Evolutionary conservation across 1,140 invertebrate genomes (phyloP), one percentile per base, ranked within the genome.

Genomic region (Coenobita brevimanus): DNA sequence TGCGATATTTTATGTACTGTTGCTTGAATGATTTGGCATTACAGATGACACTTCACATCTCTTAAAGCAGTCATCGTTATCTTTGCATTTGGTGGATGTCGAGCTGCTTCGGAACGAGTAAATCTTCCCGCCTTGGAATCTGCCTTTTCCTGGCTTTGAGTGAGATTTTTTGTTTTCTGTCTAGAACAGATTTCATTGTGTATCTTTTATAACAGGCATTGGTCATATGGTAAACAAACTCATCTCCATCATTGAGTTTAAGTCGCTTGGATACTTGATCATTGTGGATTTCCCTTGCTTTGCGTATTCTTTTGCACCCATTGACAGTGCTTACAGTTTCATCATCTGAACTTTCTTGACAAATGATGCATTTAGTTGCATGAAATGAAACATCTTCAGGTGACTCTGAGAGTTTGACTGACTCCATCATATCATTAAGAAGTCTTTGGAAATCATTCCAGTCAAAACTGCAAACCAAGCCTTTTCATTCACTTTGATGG

Each of bases 221-320:
- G 3, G 4, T 76, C n/a, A 76, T 46, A 43, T 76, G 33, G n/a
- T 76, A 76, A 33, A 76, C 73, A 76, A 76, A 76, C 10, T n/a
- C n/a, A 76, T 76, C 73, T 3, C n/a, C 73, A 10, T 3, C 36
- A n/a, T 41, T 24, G 3, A 10, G 73, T 41, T 21, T 76, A 4
- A 76, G 73, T 41, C 73, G 38, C 38, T 76, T 76, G n/a, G 4
- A n/a, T 41, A 76, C 38, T 41, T 41, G 10, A 3, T 27, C 46
- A 33, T 41, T 43, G 8, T 3, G 3, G n/a, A 76, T 41, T 24
- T 76, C 73, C 4, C 73, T 76, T 76, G 43, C 73, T 24, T 76
- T 41, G 6, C 43, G 73, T 41, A 41, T 10, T n/a, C 43, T 13
- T n/a, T 76, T 76, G 33, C 73, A 41, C 3, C 73, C 73, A 10